Base-by-base conservation (phyloP, 2,888 invertebrate species). In the Pseudococcus longispinus region DNA sequence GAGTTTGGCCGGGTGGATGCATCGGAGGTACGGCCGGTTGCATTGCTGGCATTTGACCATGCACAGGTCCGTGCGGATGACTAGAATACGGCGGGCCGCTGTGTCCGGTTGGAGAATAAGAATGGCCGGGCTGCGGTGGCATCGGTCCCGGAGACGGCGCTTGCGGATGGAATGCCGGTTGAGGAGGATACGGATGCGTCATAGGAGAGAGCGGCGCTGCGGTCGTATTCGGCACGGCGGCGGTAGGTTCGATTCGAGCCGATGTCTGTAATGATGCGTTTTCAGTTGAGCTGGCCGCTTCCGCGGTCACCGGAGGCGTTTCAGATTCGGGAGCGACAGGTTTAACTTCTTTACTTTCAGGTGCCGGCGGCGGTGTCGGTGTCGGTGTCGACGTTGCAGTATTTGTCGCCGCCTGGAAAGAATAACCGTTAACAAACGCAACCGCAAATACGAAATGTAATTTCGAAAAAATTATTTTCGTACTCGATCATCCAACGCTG, bases 251-350 rank as follows among this genome's bases (percentile, higher is more conserved):
- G 2, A 74, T 74, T 44, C 42, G 46, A n/a, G 84, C 29, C 4
- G 87, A 90, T 87, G 89, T 20, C 29, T 83, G 70, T 46, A 88
- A 26, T 77, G 88, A 42, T 83, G 88, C n/a, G 86, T 87, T 29
- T 87, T 87, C 70, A 86, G 88, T 18, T 74, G 88, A 65, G 80
- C 88, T 89, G 82, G 87, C 89, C 89, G 89, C 2, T 89, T 88
- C n/a, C 89, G 89, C 83, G 89, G 90, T 18, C n/a, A 87, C 1
- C 55, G 80, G 1, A 23, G 51, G 51, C 37, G 87, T 11, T 51
- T 85, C 46, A 8, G 23, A 18, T 46, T 23, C 90, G 90, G 91
- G 91, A 0, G 90, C 90, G 88, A 88, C 87, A 88, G 88, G 89
- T 90, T 60, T 90, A 90, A 91, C 1, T 0, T 55, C 77, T 42